Base-by-base conservation (phyloP, 64 coral and sea anemone species). In the Montipora efflorescens region DNA sequence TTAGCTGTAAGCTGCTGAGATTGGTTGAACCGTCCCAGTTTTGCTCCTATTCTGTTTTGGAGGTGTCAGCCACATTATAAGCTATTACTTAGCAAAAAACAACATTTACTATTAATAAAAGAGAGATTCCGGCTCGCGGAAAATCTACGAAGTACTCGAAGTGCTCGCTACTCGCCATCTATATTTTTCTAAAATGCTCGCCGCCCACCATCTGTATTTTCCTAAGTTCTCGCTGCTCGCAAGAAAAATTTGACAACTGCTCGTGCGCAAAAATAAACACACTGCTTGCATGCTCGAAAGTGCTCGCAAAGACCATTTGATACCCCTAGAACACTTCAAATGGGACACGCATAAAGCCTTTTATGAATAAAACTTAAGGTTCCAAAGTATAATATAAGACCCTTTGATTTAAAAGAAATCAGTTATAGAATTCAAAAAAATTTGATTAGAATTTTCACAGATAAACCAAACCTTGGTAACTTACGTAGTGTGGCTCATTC, bases 81-180 rank as follows among this genome's bases (percentile, higher is more conserved):
- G 71, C 71, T 20, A n/a, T 74, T 74, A 74, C 71, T 74, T 74
- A 36, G 71, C 71, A 22, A 8, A 74, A 74, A 21, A 74, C 67
- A 8, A 69, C 71, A 19, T 74, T 23, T 74, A 12, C 22, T 74
- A 20, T 74, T 74, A 74, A 74, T 74, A 74, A 74, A 21, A 74
- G 71, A 74, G 71, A 74, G 71, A 74, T 74, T 74, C 71, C 71
- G 71, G 18, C 53, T 57, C 0, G 5, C 53, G 53, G 53, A 74
- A 74, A 74, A 74, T 36, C n/a, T 74, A 74, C 71, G 71, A 74
- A 74, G 71, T 43, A 22, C 71, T 74, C 71, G 67, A 69, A 69
- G 67, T 69, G 67, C 67, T 69, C 67, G 71, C 71, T 74, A 1
- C 71, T 74, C 71, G 71, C 19, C 18, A 74, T 21, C 71, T 74